Percentiles rank a stretch among this genome's conserved stretches.
These are phyloP conservation scores for Atethmia centrago DNA, from an alignment of 2,888 invertebrate species.

Conservation along the genomic window DNA sequence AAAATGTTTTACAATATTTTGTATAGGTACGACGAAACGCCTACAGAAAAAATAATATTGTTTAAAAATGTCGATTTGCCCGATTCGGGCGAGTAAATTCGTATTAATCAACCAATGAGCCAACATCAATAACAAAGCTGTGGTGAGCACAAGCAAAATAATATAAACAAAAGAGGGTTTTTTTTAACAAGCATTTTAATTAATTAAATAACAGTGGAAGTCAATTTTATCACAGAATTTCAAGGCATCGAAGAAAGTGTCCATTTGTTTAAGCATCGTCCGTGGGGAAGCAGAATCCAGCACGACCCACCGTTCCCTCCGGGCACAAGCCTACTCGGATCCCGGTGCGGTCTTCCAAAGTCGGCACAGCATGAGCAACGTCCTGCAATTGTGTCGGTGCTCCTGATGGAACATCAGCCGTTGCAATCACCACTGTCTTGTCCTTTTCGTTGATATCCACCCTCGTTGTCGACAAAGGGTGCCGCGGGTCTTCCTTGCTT, in stretches of 20 bases:
- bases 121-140: too few species aligned
- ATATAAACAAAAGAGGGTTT: background rate
- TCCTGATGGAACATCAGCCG: conserved; percentile 26
- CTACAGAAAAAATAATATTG: too few species aligned
- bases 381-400: conserved; percentile 7
- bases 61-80: too few species aligned
- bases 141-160: background rate
- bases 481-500: conserved; percentile 37
- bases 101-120: too few species aligned
- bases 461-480: conserved; percentile 47
- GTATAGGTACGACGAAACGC: too few species aligned
- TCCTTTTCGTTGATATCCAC: conserved; percentile 50
- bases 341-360: conserved; percentile 57
- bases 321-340: conserved; percentile 53
- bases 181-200: conserved; percentile 23
- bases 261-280: conserved; percentile 40
- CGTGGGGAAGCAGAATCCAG: conserved; percentile 46
- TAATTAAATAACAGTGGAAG: background rate
- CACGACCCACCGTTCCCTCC: conserved; percentile 2
- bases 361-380: too few species aligned
- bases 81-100: too few species aligned
- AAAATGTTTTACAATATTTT: too few species aligned
- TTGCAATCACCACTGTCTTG: conserved; percentile 40
- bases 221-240: conserved; percentile 13
- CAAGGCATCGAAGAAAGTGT: conserved; percentile 10